Conservation (phyloP, 1,140 invertebrate species). For the Rhopalosiphum padi region DNA sequence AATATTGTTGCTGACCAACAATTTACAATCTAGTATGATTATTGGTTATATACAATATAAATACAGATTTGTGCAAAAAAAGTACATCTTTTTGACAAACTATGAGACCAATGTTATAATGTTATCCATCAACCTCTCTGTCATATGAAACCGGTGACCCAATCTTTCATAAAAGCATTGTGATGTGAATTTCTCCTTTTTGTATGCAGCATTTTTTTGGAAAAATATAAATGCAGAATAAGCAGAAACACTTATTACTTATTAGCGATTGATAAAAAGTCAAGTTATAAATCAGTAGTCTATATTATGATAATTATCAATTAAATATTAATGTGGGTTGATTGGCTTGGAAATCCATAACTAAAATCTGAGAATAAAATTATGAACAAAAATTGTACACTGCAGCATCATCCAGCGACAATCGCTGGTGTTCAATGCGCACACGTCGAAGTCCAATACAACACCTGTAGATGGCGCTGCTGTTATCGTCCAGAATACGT, state of each 20-base stretch:
- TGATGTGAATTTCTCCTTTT: too few relatives aligned
- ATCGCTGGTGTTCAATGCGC: background rate
- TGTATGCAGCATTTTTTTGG: background rate
- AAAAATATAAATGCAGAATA: background rate
- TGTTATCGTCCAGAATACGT: background rate
- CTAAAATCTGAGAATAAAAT: background rate
- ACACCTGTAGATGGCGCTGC: background rate
- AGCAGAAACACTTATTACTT: background rate
- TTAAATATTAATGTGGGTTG: background rate
- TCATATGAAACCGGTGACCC: too few relatives aligned
- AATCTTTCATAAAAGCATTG: too few relatives aligned
- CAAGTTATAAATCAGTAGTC: background rate
- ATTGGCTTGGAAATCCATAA: background rate
- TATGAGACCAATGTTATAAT: background rate
- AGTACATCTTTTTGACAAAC: background rate
- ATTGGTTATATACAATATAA: background rate
- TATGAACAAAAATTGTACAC: background rate
- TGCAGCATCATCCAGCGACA: background rate
- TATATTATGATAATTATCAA: background rate
- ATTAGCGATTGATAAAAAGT: background rate
- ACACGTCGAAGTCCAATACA: background rate
- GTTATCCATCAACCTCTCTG: too few relatives aligned
- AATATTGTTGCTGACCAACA: too few relatives aligned
- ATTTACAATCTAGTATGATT: too few relatives aligned
- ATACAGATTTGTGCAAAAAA: background rate